A percentile compares a stretch with the other conserved stretches of the same genome.
Evolutionary conservation across 2,888 invertebrate genomes (phyloP).

Genomic region (Yponomeuta evonymella): DNA sequence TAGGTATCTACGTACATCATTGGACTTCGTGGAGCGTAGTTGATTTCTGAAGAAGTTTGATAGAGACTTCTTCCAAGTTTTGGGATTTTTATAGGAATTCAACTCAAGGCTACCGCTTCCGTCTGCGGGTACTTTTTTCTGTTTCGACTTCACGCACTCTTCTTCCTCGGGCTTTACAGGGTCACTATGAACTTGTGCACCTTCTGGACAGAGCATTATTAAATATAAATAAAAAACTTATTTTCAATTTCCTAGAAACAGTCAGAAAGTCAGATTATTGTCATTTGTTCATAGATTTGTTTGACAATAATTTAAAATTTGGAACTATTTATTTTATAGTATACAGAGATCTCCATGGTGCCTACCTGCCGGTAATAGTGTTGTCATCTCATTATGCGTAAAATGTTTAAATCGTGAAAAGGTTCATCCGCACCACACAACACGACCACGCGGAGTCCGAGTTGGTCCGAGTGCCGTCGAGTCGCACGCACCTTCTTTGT

Average conservation of each 20-base stretch:
- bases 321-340: neutral
- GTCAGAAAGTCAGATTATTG: slow-evolving; percentile 39
- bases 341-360: no score
- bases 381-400: no score
- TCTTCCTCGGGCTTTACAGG: slow-evolving; percentile 29
- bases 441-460: no score
- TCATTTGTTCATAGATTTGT: slow-evolving; percentile 20
- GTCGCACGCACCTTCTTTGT: no score
- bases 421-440: no score
- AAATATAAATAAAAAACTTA: slow-evolving; percentile 1
- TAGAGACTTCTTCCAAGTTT: slow-evolving; percentile 66
- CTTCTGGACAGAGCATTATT: slow-evolving; percentile 63
- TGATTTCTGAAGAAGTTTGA: slow-evolving; percentile 65
- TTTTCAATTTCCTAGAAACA: slow-evolving; percentile 33
- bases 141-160: slow-evolving; percentile 28
- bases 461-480: no score
- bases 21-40: slow-evolving; percentile 61
- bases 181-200: slow-evolving; percentile 45
- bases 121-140: slow-evolving; percentile 36
- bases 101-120: slow-evolving; percentile 51
- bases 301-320: neutral
- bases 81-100: slow-evolving; percentile 54
- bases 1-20: slow-evolving; percentile 47
- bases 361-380: no score
- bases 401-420: no score